Evolutionary conservation across 2,113 vertebrate genomes (phyloP).

Genomic region (Halcyon malimbica): DNA sequence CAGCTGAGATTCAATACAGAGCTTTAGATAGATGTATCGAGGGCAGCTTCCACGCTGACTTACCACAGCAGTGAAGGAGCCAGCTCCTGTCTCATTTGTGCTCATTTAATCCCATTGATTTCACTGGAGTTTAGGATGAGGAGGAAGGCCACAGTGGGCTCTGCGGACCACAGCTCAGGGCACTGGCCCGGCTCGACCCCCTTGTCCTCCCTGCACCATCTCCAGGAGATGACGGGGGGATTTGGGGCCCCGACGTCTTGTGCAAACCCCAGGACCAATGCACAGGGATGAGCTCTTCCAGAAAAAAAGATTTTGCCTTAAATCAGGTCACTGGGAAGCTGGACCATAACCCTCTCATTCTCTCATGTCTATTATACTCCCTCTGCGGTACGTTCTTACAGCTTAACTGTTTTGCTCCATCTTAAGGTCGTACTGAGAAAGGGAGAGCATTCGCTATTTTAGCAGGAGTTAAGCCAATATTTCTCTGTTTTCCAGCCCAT

Average conservation of each 20-base stretch:
- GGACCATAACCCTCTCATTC: not conserved
- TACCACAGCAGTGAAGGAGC: conserved; percentile 3
- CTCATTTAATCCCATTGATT: conserved; percentile 57
- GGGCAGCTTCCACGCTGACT: conserved; percentile 31
- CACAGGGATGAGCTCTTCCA: not conserved
- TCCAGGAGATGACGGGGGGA: not conserved
- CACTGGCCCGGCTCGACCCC: not conserved
- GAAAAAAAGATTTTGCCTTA: not conserved
- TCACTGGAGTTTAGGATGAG: not conserved
- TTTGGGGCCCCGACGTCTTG: not conserved
- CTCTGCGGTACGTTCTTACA: not conserved
- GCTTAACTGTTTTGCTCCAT: not conserved
- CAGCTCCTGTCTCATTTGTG: conserved; percentile 37
- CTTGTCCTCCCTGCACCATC: not conserved
- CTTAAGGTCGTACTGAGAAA: not conserved
- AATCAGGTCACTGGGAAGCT: not conserved
- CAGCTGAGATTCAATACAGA: conserved; percentile 37
- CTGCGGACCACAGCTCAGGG: not conserved
- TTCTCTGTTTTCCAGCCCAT: not conserved
- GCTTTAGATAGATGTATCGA: conserved; percentile 13
- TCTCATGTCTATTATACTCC: not conserved
- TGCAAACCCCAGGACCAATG: not conserved
- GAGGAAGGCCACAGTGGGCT: not conserved
- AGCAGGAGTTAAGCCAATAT: not conserved
- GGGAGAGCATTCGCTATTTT: not conserved